Conservation (phyloP, 2,797 vertebrate genomes). For the Rousettus madagascariensis region DNA sequence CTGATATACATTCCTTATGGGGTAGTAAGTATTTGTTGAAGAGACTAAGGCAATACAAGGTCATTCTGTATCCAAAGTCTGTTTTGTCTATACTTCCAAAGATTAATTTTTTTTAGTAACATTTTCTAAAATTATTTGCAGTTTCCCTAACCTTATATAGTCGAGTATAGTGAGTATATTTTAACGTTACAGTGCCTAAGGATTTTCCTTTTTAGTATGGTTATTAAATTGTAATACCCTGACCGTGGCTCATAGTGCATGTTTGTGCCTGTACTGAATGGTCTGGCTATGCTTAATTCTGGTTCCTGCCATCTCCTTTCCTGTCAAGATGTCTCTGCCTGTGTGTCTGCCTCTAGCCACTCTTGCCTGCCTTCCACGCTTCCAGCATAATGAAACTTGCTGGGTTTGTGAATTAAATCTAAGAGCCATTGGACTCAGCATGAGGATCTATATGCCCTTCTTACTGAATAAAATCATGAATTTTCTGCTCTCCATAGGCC, state of each 20-base stretch:
- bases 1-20: background rate
- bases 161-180: background rate
- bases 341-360: background rate
- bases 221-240: background rate
- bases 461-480: background rate
- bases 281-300: background rate
- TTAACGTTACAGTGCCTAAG: background rate
- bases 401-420: slow-evolving; percentile 22
- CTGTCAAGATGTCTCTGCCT: background rate
- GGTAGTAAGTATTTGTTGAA: background rate
- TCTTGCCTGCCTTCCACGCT: background rate
- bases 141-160: background rate
- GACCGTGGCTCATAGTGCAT: rapidly evolving
- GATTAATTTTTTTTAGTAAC: background rate
- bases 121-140: background rate
- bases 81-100: background rate
- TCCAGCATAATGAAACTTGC: background rate
- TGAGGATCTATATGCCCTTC: background rate
- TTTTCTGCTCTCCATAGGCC: background rate
- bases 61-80: background rate
- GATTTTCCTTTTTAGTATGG: background rate
- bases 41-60: background rate
- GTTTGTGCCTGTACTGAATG: background rate
- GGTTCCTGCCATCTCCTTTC: background rate
- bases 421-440: background rate